These are phyloP conservation scores for Manis pentadactyla DNA, from an alignment of 2,797 vertebrate genomes.

Conservation along the genomic window DNA sequence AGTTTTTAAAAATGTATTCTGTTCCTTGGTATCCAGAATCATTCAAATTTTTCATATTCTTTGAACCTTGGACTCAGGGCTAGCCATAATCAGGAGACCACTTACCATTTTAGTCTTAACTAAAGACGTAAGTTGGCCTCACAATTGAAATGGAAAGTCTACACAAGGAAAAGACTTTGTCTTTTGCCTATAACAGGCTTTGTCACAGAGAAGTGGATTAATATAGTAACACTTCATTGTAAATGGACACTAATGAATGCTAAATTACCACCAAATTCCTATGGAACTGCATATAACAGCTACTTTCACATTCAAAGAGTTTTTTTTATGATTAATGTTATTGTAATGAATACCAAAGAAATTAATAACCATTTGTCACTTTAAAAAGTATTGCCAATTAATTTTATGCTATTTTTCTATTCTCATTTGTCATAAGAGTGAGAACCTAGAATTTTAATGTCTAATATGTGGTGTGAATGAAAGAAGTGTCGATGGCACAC, in stretches of 20 bases:
- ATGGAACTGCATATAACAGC: conserved; percentile 73
- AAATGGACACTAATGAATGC: conserved; percentile 86
- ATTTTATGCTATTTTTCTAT: conserved; percentile 83
- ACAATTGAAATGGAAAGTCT: conserved; percentile 63
- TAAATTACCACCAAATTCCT: conserved; percentile 82
- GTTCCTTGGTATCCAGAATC: background rate
- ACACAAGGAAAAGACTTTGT: conserved; percentile 65
- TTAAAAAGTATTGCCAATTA: conserved; percentile 84
- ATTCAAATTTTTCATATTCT: background rate
- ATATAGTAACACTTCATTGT: conserved; percentile 81
- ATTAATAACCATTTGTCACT: conserved; percentile 87
- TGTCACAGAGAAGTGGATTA: conserved; percentile 82
- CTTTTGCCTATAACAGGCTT: conserved; percentile 63
- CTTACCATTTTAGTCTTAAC: conserved; percentile 56
- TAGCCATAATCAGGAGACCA: background rate
- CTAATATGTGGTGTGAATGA: conserved; percentile 67
- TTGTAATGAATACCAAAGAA: conserved; percentile 84
- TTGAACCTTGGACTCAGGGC: background rate
- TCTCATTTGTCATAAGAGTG: conserved; percentile 77
- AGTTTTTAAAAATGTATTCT: background rate
- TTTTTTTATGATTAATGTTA: conserved; percentile 87
- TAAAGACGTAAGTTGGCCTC: conserved; percentile 38
- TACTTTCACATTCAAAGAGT: conserved; percentile 78
- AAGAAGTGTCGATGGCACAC: conserved; percentile 9
- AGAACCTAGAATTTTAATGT: conserved; percentile 74